Base-by-base conservation (phyloP, 92 coral and sea anemone species). In the Phymanthus crucifer region DNA sequence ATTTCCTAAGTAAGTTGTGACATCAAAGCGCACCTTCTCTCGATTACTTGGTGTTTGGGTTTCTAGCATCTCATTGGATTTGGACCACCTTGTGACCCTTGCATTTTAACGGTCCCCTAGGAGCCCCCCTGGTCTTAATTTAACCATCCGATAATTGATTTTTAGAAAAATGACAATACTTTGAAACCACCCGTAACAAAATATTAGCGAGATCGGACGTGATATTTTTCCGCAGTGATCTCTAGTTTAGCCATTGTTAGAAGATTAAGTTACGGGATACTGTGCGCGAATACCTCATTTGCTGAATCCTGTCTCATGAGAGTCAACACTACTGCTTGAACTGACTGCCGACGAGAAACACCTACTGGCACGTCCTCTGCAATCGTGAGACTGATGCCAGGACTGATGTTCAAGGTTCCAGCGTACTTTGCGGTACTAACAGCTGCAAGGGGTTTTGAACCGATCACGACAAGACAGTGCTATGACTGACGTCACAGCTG, bases 1-100 rank as follows among this genome's bases (percentile, higher is more conserved):
- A 54, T 54, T 21, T 54, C 1, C 64, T 54, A 21, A 54, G 16
- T 54, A 21, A 54, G 27, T 54, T 24, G n/a, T n/a, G n/a, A 9
- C 48, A 43, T 11, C 48, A 43, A 43, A 43, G 14, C 14, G 48
- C 16, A 54, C 64, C 64, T 54, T 54, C 64, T 54, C 27, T 54
- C 27, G 64, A 24, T 7, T 24, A 54, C 27, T 54, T 54, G 27
- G 27, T 54, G n/a, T 54, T 24, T 45, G 50, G 50, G 27, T 54
- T 54, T 54, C n/a, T 54, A 54, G 24, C 1, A 10, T 54, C 14
- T 43, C 48, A 14, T 43, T 43, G 48, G 48, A 43, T 43, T 43
- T 61, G 31, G 9, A 61, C 32, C 43, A 14, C 24, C 74, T 70
- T 70, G 74, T 70, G 74, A 70, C 74, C 74, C 26, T 48, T 34